Percentiles rank a stretch among this genome's conserved stretches.
These are phyloP conservation scores for Saccopteryx bilineata DNA, from an alignment of 2,113 vertebrate species.

Conservation along the genomic window DNA sequence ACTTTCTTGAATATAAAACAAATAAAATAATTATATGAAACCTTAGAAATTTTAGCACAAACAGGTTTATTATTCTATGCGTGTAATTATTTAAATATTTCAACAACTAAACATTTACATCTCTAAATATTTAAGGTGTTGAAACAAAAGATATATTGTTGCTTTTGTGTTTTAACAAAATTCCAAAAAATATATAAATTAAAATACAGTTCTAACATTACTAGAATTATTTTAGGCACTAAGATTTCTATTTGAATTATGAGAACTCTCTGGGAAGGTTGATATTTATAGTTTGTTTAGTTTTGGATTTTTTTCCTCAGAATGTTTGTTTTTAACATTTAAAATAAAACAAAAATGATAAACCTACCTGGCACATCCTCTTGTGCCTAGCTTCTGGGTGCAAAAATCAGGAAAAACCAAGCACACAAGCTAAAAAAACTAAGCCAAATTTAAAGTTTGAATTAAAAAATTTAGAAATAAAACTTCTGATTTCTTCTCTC, in stretches of 20 bases:
- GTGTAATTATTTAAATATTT: slow-evolving; percentile 10
- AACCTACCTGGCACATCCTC: slow-evolving; percentile 84
- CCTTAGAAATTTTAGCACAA: slow-evolving; percentile 40
- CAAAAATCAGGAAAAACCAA: slow-evolving; percentile 85
- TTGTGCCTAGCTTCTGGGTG: slow-evolving; percentile 84
- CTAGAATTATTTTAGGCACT: not conserved
- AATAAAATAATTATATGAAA: not conserved
- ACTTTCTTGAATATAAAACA: not conserved
- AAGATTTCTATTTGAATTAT: not conserved
- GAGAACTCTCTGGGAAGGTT: not conserved
- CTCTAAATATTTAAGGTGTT: not conserved
- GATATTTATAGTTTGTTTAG: not conserved
- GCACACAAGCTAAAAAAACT: slow-evolving; percentile 78
- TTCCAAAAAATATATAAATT: not conserved
- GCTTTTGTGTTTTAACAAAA: not conserved
- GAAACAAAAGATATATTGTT: not conserved
- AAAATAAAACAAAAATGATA: slow-evolving; percentile 52
- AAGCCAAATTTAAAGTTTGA: slow-evolving; percentile 2
- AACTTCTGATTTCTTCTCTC: not conserved
- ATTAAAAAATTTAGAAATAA: not conserved
- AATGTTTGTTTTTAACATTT: not conserved
- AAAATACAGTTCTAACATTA: not conserved
- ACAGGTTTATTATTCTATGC: not conserved
- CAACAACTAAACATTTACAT: not conserved
- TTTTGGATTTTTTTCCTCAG: not conserved